Percentiles rank a stretch among this genome's conserved stretches.
Evolutionary conservation across 2,888 invertebrate genomes (phyloP).

Genomic region (Nymphalis c-album): DNA sequence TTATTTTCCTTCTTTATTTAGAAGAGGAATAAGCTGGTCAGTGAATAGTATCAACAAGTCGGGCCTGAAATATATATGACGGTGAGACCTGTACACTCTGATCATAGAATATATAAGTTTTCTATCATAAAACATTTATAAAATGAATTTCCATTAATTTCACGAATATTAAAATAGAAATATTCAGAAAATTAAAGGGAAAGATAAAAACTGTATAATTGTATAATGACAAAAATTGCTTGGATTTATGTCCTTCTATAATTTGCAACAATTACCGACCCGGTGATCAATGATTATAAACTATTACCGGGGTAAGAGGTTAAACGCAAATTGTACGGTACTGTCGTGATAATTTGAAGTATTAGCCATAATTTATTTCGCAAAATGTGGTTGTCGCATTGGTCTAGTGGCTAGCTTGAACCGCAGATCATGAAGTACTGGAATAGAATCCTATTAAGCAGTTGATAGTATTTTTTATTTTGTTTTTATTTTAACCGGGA

Average conservation of each 20-base stretch:
- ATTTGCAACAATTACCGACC: constrained; percentile 26
- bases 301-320: constrained; percentile 30
- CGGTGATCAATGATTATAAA: constrained; percentile 43
- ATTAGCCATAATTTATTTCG: constrained; percentile 1
- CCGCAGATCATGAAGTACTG: background rate
- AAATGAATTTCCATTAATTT: background rate
- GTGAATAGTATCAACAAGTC: too few relatives aligned
- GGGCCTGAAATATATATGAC: too few relatives aligned
- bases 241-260: constrained; percentile 20
- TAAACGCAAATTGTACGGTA: constrained; percentile 23
- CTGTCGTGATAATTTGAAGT: constrained; percentile 2
- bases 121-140: too few relatives aligned
- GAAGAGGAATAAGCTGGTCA: too few relatives aligned
- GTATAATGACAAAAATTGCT: constrained; percentile 19
- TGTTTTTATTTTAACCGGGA: too few relatives aligned
- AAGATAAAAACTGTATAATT: constrained; percentile 22
- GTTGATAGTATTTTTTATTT: too few relatives aligned
- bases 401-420: background rate
- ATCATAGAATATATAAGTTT: too few relatives aligned
- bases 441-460: too few relatives aligned
- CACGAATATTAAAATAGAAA: background rate
- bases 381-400: background rate
- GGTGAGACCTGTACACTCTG: too few relatives aligned
- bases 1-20: too few relatives aligned
- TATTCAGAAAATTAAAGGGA: constrained; percentile 6